Evolutionary conservation across 2,888 invertebrate genomes (phyloP).

Genomic region (Rapana venosa): DNA sequence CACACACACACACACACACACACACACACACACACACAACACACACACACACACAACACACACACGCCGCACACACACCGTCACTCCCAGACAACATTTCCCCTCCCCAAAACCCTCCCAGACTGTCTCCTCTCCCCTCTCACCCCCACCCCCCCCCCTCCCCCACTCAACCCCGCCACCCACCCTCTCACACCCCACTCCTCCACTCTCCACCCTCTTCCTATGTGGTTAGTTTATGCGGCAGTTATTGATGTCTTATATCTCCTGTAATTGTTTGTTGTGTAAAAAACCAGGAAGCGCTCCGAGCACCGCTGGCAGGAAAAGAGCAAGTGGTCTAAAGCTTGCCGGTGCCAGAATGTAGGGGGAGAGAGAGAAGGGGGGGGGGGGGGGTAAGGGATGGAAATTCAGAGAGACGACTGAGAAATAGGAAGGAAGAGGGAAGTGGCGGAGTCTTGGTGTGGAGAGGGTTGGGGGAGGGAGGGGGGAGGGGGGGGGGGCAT

Average conservation of each 20-base stretch:
- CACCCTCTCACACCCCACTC: not conserved
- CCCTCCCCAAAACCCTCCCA: no score
- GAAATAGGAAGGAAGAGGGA: not conserved
- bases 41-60: no score
- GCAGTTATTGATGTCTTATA: slow-evolving; percentile 18
- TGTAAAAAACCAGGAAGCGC: slow-evolving; percentile 27
- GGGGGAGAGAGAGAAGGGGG: not conserved
- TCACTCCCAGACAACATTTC: no score
- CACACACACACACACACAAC: no score
- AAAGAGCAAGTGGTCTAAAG: no score
- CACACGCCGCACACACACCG: no score
- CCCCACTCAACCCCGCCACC: no score
- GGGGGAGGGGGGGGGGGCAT: not conserved
- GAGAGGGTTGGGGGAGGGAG: not conserved
- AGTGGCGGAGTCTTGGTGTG: not conserved
- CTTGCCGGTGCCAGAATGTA: no score
- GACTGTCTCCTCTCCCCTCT: not conserved
- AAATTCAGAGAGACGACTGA: not conserved
- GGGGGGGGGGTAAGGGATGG: not conserved
- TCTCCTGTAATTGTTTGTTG: slow-evolving; percentile 24
- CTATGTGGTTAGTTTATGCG: not conserved
- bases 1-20: no score
- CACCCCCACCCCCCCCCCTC: not conserved
- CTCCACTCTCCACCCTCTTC: not conserved
- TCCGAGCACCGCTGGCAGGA: not conserved